These are phyloP conservation scores for Elephantulus edwardii DNA, from an alignment of 2,113 vertebrate species.

Conservation along the genomic window DNA sequence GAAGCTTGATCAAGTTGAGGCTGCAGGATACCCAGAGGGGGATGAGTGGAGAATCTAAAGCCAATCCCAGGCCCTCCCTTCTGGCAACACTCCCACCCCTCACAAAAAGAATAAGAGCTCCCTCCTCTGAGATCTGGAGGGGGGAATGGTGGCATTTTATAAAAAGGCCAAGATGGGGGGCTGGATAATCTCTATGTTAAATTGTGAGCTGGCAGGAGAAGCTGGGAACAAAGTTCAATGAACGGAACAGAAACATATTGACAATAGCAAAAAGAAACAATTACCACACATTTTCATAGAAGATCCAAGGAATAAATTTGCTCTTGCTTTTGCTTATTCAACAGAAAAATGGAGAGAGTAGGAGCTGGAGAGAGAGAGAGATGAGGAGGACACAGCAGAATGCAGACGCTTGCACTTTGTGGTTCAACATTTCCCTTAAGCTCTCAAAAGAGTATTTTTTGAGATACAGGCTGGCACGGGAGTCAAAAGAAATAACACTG, in stretches of 20 bases:
- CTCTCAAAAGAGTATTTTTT: constrained; percentile 20
- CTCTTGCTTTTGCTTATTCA: constrained; percentile 74
- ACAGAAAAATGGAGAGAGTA: constrained; percentile 50
- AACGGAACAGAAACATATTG: constrained; percentile 64
- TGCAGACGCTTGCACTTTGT: constrained; percentile 57
- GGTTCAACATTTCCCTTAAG: background rate
- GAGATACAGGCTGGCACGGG: background rate
- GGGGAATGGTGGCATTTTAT: background rate
- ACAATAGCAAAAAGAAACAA: constrained; percentile 74
- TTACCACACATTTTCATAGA: constrained; percentile 60
- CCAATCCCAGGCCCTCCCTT: background rate
- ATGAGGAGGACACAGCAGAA: constrained; percentile 27
- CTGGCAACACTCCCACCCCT: background rate
- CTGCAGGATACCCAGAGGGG: too few relatives aligned
- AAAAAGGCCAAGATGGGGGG: background rate
- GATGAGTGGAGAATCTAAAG: background rate
- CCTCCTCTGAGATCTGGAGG: background rate
- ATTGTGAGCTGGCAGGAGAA: background rate
- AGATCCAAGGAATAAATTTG: constrained; percentile 59
- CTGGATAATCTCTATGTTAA: background rate
- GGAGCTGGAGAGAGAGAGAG: background rate
- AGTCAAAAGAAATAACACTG: background rate
- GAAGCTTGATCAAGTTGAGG: background rate
- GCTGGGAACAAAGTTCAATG: constrained; percentile 51
- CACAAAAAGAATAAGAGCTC: background rate